A percentile compares a stretch with the other conserved stretches of the same genome.
Evolutionary conservation across 35 echinoderm and acorn worm species (phyloP).

Genomic region (Strongylocentrotus purpuratus): DNA sequence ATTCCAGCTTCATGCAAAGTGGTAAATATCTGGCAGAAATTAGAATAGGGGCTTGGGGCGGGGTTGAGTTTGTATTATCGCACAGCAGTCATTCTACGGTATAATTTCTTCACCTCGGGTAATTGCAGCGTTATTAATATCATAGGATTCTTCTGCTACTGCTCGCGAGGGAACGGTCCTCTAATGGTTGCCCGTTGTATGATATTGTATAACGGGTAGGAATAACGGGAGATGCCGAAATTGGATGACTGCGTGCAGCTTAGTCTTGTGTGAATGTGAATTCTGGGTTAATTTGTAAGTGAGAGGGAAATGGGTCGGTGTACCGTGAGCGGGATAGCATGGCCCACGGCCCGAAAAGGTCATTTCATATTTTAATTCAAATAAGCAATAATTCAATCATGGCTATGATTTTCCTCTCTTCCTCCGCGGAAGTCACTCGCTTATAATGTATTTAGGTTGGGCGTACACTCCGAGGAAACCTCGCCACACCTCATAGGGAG

Average conservation of each 20-base stretch:
- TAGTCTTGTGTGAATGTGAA: background rate
- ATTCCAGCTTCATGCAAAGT: background rate
- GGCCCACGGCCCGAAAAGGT: background rate
- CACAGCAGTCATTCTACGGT: background rate
- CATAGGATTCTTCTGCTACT: background rate
- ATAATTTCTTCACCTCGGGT: constrained; percentile 17
- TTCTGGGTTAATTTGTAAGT: constrained; percentile 38
- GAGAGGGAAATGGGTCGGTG: constrained; percentile 5
- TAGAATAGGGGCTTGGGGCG: constrained; percentile 22
- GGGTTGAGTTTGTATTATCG: constrained; percentile 18
- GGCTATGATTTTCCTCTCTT: background rate
- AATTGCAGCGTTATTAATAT: constrained; percentile 36
- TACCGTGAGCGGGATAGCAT: constrained; percentile 18
- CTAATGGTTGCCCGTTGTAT: background rate
- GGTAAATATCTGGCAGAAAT: background rate
- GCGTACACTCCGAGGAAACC: background rate
- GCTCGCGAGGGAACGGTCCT: background rate
- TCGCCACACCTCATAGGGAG: background rate
- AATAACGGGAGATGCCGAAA: background rate
- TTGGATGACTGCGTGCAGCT: background rate
- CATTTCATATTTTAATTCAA: constrained; percentile 15
- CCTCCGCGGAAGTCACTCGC: background rate
- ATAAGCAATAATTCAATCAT: constrained; percentile 6
- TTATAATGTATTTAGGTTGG: constrained; percentile 3
- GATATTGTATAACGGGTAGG: background rate